These are phyloP conservation scores for Nannobrachium achirus DNA, from an alignment of 2,113 vertebrate species.

Conservation along the genomic window DNA sequence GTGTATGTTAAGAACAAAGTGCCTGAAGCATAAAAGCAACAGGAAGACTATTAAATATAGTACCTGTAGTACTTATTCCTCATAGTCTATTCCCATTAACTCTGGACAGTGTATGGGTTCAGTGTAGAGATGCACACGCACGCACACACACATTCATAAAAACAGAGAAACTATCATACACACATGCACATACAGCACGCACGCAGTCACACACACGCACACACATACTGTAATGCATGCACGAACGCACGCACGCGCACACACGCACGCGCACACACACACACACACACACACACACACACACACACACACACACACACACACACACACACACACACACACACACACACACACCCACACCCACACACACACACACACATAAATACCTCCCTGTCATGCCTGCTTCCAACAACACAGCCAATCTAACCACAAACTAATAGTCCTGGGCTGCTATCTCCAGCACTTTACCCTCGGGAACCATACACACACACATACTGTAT, in stretches of 20 bases:
- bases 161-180: too few species aligned
- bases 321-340: background rate
- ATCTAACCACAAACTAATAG: conserved; percentile 64
- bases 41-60: background rate
- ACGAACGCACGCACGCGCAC: background rate
- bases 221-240: background rate
- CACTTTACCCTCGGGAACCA: conserved; percentile 46
- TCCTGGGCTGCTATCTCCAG: conserved; percentile 53
- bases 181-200: background rate
- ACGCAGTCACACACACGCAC: background rate
- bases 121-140: background rate
- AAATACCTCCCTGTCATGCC: conserved; percentile 55
- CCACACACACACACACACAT: conserved; percentile 6
- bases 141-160: background rate
- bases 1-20: background rate
- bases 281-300: background rate
- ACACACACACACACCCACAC: background rate
- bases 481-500: background rate
- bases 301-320: background rate
- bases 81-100: background rate
- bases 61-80: background rate
- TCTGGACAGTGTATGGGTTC: background rate
- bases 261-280: conserved; percentile 7
- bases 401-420: conserved; percentile 64
- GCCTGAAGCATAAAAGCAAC: background rate